These are phyloP conservation scores for Exocentrus adspersus DNA, from an alignment of 2,888 invertebrate genomes.

Conservation along the genomic window DNA sequence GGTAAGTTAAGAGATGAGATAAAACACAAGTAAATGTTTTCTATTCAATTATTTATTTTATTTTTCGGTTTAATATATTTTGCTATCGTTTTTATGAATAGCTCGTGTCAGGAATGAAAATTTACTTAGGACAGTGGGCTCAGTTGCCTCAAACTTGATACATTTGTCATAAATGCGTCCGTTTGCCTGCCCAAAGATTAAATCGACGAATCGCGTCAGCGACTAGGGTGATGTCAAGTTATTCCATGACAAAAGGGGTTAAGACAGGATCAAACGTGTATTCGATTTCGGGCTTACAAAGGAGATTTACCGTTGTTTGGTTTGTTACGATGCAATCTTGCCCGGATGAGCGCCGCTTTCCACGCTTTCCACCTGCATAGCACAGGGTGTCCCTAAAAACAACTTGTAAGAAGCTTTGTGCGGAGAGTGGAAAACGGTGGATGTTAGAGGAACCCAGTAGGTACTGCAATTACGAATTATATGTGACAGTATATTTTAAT, in stretches of 20 bases:
- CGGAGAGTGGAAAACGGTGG: too few relatives aligned
- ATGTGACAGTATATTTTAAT: too few relatives aligned
- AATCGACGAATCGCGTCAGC: constrained; percentile 8
- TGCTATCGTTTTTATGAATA: too few relatives aligned
- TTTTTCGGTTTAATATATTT: too few relatives aligned
- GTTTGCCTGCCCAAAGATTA: constrained; percentile 24
- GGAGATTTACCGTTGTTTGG: constrained; percentile 58
- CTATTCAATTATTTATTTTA: too few relatives aligned
- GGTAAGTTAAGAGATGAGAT: too few relatives aligned
- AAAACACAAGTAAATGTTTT: too few relatives aligned
- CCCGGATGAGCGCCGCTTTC: constrained; percentile 26
- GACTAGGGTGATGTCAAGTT: constrained; percentile 3
- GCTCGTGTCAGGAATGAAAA: neutral
- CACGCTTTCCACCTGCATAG: constrained; percentile 17
- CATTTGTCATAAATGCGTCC: constrained; percentile 16
- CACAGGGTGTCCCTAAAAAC: too few relatives aligned
- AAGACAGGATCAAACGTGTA: constrained; percentile 53
- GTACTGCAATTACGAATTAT: too few relatives aligned
- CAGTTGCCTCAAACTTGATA: neutral
- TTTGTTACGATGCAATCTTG: constrained; percentile 48
- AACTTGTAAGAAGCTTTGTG: too few relatives aligned
- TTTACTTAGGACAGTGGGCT: constrained; percentile 9
- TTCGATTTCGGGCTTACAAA: constrained; percentile 56
- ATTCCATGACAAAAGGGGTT: constrained; percentile 43
- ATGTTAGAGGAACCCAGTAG: too few relatives aligned